Base-by-base conservation (phyloP, 2,113 vertebrate species). In the Pandion haliaetus region DNA sequence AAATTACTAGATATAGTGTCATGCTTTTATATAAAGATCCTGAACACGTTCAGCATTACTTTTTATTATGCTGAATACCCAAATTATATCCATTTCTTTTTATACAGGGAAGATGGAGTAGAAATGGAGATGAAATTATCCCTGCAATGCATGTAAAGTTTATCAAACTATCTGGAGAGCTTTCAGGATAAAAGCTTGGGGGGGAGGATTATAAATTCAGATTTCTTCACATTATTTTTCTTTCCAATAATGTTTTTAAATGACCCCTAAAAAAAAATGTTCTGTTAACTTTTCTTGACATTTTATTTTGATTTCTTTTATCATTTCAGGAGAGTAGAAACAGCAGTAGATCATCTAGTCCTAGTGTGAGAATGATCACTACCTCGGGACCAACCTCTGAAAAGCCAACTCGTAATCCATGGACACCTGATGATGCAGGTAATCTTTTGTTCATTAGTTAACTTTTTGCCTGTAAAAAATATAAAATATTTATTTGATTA, bases 281-380 rank as follows among this genome's bases (percentile, higher is more conserved):
- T 84, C 12, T 61, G 8, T 66, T 96, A 66, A 47, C 26, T 74
- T 86, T 40, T 44, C 23, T 25, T 71, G 9, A 42, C 0, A 2
- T 32, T 85, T 82, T 44, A 3, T n/a, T 79, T 86, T 92, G 34
- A 57, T 67, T 80, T 77, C 19, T 88, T 85, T 20, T 90, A 8
- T 87, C 14, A 4, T 82, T 90, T 98, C 95, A 99, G 99, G 99
- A 99, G 90, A 99, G 99, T 94, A 98, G 98, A 97, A 99, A 98
- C 97, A 99, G 99, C 98, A 99, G 99, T 98, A 98, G 99, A 81
- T 99, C 99, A 61, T 99, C 99, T 93, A 99, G 99, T 97, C 99
- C 99, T 88, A 99, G 99, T 95, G 95, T 99, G 95, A 99, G 99
- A 98, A 99, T 99, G 99, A 99, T 99, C 98, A 99, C 99, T 98